phyloP scores from a whole-genome alignment of 1,140 invertebrate genomes.

The Anthonomus grandis region DNA sequence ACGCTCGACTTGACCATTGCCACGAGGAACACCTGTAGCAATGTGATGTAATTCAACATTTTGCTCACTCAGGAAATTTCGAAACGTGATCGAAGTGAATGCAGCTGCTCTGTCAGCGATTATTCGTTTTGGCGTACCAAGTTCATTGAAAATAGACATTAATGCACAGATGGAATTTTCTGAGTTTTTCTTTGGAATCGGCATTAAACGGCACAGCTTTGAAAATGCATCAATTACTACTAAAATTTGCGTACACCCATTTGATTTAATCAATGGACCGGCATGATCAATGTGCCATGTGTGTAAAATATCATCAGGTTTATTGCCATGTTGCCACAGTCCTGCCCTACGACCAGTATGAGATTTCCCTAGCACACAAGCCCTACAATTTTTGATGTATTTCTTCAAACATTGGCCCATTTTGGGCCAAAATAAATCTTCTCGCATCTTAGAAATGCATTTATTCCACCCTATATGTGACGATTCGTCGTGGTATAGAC shows the following conservation, averaged over 20 bases:
- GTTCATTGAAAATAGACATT: constrained; percentile 5
- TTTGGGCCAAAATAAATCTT: constrained; percentile 14
- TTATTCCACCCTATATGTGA: constrained; percentile 13
- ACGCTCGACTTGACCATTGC: too few species aligned
- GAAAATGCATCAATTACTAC: constrained; percentile 15
- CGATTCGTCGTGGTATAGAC: constrained; percentile 13
- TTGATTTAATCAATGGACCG: too few species aligned
- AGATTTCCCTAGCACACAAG: constrained; percentile 10
- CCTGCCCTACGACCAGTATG: constrained; percentile 5
- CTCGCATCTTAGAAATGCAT: not conserved
- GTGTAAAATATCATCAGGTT: constrained; percentile 5
- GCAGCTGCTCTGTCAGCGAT: constrained; percentile 16
- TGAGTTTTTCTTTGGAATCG: constrained; percentile 5
- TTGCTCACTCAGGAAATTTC: too few species aligned
- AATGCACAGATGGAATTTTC: constrained; percentile 13
- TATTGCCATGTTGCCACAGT: constrained; percentile 3
- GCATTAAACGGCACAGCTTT: not conserved
- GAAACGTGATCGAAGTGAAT: too few species aligned
- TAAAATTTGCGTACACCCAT: constrained; percentile 21
- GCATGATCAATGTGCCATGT: too few species aligned
- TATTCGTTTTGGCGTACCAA: constrained; percentile 10
- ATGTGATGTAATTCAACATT: too few species aligned
- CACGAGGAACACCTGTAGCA: too few species aligned
- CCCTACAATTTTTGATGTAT: constrained; percentile 15
- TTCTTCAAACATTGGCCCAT: constrained; percentile 13